Percentiles rank a stretch among this genome's conserved stretches.
Evolutionary conservation across 2,888 invertebrate genomes (phyloP).

Genomic region (Cyrtodaria siliqua): DNA sequence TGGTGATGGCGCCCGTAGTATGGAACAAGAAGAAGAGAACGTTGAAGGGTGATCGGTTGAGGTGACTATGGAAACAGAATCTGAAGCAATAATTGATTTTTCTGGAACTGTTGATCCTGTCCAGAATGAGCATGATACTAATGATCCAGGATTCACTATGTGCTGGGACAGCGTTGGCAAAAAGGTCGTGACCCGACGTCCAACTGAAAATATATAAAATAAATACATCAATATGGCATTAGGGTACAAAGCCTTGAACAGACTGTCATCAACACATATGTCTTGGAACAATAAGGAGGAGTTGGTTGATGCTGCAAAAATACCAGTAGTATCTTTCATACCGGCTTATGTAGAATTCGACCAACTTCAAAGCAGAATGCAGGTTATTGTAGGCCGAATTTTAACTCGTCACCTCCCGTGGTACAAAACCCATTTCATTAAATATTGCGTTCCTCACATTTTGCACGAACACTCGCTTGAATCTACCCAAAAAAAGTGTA

Average conservation of each 20-base stretch:
- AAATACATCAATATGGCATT: conserved; percentile 34
- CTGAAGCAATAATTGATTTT: too few species aligned
- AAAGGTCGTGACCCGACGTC: conserved; percentile 12
- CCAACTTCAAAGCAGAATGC: conserved; percentile 17
- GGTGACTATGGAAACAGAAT: too few species aligned
- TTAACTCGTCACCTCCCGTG: conserved; percentile 28
- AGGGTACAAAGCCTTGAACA: conserved; percentile 37
- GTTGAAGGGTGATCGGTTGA: too few species aligned
- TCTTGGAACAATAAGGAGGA: conserved; percentile 17
- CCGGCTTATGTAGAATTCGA: conserved; percentile 22
- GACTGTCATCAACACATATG: conserved; percentile 16
- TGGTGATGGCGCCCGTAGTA: too few species aligned
- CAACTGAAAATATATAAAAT: conserved; percentile 27
- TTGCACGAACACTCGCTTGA: conserved; percentile 32
- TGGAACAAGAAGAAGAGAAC: too few species aligned
- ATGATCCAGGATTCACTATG: background rate
- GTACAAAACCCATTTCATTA: conserved; percentile 36
- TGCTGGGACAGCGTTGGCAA: conserved; percentile 34
- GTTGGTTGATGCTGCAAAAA: conserved; percentile 13
- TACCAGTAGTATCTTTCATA: conserved; percentile 10
- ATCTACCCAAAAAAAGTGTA: conserved; percentile 22
- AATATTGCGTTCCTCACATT: conserved; percentile 25
- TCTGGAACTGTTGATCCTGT: too few species aligned
- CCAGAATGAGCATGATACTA: too few species aligned
- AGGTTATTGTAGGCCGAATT: conserved; percentile 32